phyloP scores from a whole-genome alignment of 2,797 vertebrate species.

The Thalassophryne amazonica region DNA sequence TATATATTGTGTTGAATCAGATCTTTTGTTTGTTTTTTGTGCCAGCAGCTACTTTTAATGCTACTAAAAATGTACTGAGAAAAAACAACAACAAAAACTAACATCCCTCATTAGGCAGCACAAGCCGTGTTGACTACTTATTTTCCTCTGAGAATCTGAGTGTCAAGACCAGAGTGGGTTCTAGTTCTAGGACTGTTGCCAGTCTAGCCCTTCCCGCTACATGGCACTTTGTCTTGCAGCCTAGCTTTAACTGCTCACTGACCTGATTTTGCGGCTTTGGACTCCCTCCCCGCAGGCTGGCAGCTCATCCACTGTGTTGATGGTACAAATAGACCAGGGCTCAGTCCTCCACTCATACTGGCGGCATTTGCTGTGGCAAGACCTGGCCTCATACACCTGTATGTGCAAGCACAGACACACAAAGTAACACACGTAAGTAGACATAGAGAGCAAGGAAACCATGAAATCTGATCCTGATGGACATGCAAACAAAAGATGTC shows the following conservation, averaged over 20 bases:
- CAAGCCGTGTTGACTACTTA: constrained; percentile 26
- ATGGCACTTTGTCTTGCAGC: too few species aligned
- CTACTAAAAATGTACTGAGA: constrained; percentile 3
- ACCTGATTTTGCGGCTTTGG: constrained; percentile 92
- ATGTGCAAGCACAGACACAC: background rate
- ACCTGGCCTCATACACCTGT: constrained; percentile 92
- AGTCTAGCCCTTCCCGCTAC: constrained; percentile 19
- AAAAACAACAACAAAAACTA: constrained; percentile 1
- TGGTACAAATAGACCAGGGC: constrained; percentile 92
- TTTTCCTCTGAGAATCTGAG: constrained; percentile 24
- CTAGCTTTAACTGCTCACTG: constrained; percentile 51
- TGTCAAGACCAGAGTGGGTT: constrained; percentile 13
- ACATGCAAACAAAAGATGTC: constrained; percentile 8
- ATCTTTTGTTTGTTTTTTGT: too few species aligned
- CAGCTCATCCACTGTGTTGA: constrained; percentile 84
- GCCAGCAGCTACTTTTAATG: constrained; percentile 2
- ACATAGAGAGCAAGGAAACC: background rate
- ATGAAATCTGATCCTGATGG: background rate
- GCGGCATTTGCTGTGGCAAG: constrained; percentile 86
- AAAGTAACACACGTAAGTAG: background rate
- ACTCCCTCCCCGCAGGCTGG: constrained; percentile 89
- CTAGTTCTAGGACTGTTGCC: constrained; percentile 18
- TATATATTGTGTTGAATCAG: too few species aligned
- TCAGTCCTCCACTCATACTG: constrained; percentile 86
- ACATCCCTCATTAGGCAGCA: constrained; percentile 29